A percentile compares a stretch with the other conserved stretches of the same genome.
Conservation (phyloP, 1,140 invertebrate genomes). For the Drosophila arizonae region DNA sequence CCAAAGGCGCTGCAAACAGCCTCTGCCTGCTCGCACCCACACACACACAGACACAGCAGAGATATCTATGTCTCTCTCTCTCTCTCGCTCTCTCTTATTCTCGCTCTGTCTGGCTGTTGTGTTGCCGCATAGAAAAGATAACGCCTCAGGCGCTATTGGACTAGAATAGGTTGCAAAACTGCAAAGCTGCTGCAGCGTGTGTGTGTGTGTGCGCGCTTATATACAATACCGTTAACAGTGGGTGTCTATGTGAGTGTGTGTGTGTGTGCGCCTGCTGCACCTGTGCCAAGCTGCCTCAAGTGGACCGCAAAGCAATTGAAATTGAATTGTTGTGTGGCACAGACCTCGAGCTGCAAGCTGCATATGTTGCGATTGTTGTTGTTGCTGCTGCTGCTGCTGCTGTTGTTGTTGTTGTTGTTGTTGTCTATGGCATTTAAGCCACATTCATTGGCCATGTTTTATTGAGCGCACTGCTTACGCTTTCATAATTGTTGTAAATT, state of each 20-base stretch:
- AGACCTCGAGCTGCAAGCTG: constrained; percentile 42
- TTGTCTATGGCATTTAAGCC: constrained; percentile 62
- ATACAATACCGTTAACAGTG: constrained; percentile 75
- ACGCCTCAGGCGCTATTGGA: constrained; percentile 64
- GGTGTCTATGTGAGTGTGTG: constrained; percentile 24
- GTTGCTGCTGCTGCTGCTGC: constrained; percentile 26
- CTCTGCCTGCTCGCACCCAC: constrained; percentile 15
- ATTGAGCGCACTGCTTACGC: constrained; percentile 76
- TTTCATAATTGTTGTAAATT: constrained; percentile 77
- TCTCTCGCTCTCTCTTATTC: not conserved
- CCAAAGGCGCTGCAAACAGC: constrained; percentile 75
- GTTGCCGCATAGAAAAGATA: constrained; percentile 77
- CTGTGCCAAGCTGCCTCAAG: constrained; percentile 63
- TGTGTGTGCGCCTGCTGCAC: constrained; percentile 45
- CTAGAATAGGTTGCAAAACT: constrained; percentile 80
- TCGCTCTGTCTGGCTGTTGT: constrained; percentile 21
- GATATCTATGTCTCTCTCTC: constrained; percentile 23
- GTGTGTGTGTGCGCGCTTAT: constrained; percentile 42
- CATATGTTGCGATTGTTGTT: constrained; percentile 18
- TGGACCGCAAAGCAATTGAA: constrained; percentile 79
- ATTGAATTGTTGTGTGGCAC: constrained; percentile 78
- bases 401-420: constrained; percentile 12
- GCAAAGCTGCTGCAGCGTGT: constrained; percentile 63
- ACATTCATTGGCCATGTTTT: constrained; percentile 59
- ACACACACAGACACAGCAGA: not conserved